A percentile compares a stretch with the other conserved stretches of the same genome.
These are phyloP conservation scores for Hypomecis atomaria DNA, from an alignment of 2,888 invertebrate genomes.

Conservation along the genomic window DNA sequence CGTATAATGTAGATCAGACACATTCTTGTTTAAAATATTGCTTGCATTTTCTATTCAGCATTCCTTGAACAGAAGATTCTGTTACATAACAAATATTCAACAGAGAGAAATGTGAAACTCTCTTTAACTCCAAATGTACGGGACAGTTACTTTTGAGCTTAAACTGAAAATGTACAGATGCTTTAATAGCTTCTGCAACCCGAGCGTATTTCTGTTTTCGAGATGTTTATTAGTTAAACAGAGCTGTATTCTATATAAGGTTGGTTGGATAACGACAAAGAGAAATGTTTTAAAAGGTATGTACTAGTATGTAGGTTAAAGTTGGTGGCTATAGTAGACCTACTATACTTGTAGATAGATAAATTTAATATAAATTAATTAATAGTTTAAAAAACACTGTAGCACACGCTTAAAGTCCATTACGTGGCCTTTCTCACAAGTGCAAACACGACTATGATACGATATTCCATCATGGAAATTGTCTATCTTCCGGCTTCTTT, in stretches of 20 bases:
- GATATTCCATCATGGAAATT: too few species aligned
- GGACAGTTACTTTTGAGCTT: conserved; percentile 14
- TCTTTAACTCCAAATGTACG: conserved; percentile 11
- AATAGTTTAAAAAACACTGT: too few species aligned
- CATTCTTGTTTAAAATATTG: too few species aligned
- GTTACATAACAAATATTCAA: conserved; percentile 20
- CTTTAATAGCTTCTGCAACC: conserved; percentile 23
- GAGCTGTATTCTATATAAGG: background rate
- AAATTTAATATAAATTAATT: too few species aligned
- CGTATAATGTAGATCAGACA: too few species aligned
- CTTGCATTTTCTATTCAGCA: too few species aligned
- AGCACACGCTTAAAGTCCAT: too few species aligned
- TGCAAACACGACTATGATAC: too few species aligned
- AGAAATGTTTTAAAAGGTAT: background rate
- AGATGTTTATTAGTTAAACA: conserved; percentile 3
- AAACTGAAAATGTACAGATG: conserved; percentile 19
- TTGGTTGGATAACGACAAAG: background rate
- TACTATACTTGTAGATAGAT: too few species aligned
- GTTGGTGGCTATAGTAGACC: too few species aligned
- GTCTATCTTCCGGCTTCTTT: too few species aligned
- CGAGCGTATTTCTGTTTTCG: conserved; percentile 16
- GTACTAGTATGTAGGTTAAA: background rate
- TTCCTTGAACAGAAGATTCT: conserved; percentile 1
- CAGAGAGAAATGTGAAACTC: conserved; percentile 19
- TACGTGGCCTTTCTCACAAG: too few species aligned